Conservation (phyloP, 2,888 invertebrate species). For the Punctoribates punctum region DNA sequence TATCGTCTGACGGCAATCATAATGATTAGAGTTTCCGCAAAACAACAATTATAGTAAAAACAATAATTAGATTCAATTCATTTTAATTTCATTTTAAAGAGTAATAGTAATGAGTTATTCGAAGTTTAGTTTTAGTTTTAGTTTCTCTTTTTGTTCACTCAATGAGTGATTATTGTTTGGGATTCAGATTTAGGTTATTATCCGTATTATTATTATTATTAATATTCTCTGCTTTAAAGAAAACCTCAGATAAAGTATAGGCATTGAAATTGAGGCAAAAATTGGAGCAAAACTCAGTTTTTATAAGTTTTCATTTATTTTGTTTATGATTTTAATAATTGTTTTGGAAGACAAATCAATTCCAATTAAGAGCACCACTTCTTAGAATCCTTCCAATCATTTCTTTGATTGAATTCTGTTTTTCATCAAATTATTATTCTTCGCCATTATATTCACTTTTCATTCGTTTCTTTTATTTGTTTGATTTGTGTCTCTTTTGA, state of each 20-base stretch:
- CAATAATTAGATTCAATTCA: not conserved
- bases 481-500: not conserved
- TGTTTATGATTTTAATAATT: not conserved
- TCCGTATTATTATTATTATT: not conserved
- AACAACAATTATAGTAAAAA: not conserved
- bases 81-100: not conserved
- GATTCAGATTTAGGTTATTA: constrained; percentile 9
- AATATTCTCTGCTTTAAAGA: not conserved
- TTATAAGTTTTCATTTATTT: not conserved
- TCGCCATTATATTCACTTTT: not conserved
- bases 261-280: not conserved
- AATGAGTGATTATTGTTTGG: not conserved
- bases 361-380: not conserved
- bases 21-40: not conserved
- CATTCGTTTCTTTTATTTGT: not conserved
- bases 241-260: not conserved
- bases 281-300: not conserved
- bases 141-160: not conserved
- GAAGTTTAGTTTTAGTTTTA: not conserved
- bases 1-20: not conserved
- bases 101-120: not conserved
- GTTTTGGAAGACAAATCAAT: not conserved
- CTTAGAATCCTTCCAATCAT: too few relatives aligned
- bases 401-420: too few relatives aligned
- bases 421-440: not conserved